A percentile compares a stretch with the other conserved stretches of the same genome.
phyloP scores from a whole-genome alignment of 2,113 vertebrate genomes.

The Lota lota region DNA sequence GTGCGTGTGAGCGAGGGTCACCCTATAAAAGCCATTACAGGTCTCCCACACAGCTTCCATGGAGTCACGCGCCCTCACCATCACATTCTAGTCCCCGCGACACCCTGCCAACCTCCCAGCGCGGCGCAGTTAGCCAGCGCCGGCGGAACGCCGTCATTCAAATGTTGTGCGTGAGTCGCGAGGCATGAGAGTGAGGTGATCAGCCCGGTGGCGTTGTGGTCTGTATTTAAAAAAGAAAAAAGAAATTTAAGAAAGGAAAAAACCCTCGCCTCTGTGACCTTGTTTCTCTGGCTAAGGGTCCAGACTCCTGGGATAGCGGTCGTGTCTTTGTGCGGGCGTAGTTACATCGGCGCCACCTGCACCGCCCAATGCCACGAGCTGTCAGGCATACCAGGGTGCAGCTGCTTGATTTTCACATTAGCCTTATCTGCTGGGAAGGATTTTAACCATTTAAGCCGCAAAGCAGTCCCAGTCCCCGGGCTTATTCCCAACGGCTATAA shows the following conservation, averaged over 20 bases:
- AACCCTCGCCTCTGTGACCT: constrained; percentile 53
- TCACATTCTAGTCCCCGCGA: no score
- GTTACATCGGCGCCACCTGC: constrained; percentile 43
- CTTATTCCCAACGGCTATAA: constrained; percentile 38
- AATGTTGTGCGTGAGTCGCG: background rate
- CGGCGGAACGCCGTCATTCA: background rate
- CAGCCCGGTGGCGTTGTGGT: constrained; percentile 33
- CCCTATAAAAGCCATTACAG: no score
- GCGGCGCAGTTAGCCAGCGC: no score
- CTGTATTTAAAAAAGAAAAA: constrained; percentile 63
- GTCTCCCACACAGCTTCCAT: no score
- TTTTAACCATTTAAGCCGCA: constrained; percentile 43
- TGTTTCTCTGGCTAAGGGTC: constrained; percentile 54
- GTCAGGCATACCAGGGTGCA: constrained; percentile 54
- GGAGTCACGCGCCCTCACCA: no score
- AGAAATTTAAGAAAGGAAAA: background rate
- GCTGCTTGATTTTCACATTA: constrained; percentile 72
- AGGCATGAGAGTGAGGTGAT: constrained; percentile 38
- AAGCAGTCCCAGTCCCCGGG: constrained; percentile 25
- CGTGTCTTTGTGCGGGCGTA: constrained; percentile 31
- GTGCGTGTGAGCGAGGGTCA: no score
- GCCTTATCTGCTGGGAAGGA: constrained; percentile 44
- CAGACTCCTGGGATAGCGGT: constrained; percentile 44
- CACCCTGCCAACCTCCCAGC: no score
- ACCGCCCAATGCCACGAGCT: constrained; percentile 27